Conservation (phyloP, 1,140 invertebrate species). For the Babylonia areolata region DNA sequence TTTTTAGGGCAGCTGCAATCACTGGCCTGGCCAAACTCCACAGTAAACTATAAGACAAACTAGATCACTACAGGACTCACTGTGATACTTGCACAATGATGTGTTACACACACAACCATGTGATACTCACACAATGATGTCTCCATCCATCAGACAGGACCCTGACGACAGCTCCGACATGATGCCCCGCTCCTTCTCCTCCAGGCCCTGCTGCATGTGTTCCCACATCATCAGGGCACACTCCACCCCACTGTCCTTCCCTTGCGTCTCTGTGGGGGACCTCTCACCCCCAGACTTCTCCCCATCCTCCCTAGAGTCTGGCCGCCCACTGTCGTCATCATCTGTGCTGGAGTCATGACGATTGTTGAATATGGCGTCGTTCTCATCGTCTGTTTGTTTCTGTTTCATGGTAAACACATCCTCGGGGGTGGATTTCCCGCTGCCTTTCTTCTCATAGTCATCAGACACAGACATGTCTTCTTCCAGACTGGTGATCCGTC, state of each 20-base stretch:
- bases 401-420: background rate
- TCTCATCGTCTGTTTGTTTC: background rate
- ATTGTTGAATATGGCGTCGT: background rate
- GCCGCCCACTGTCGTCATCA: conserved; percentile 1
- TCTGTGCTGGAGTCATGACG: background rate
- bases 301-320: background rate
- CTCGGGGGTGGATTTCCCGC: background rate
- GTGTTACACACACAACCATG: too few species aligned
- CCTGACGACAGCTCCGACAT: conserved; percentile 35
- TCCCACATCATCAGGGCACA: background rate
- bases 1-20: too few species aligned
- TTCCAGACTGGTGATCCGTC: background rate
- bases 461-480: background rate
- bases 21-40: too few species aligned
- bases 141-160: conserved; percentile 45
- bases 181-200: conserved; percentile 31
- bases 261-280: background rate
- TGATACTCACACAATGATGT: conserved; percentile 44
- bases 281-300: background rate
- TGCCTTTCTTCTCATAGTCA: background rate
- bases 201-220: background rate
- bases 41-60: too few species aligned
- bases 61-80: too few species aligned
- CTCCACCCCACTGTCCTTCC: background rate
- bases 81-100: too few species aligned